A percentile compares a stretch with the other conserved stretches of the same genome.
phyloP scores from a whole-genome alignment of 2,888 invertebrate species.

The Rosalia funebris region DNA sequence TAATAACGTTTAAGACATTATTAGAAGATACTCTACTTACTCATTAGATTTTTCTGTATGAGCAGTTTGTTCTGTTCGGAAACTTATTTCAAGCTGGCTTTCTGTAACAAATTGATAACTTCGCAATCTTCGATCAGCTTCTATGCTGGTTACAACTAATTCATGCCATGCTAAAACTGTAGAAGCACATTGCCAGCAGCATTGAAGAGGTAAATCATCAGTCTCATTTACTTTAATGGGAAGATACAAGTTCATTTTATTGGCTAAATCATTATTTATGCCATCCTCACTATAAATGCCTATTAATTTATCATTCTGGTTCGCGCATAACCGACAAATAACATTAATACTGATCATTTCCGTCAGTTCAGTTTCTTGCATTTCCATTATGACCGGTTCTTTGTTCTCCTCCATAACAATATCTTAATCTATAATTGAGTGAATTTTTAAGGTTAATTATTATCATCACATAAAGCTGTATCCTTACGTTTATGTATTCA shows the following conservation, averaged over 20 bases:
- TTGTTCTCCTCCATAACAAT: constrained; percentile 33
- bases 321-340: constrained; percentile 54
- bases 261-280: constrained; percentile 68
- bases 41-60: constrained; percentile 25
- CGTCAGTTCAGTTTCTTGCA: constrained; percentile 33
- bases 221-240: constrained; percentile 69
- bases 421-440: constrained; percentile 1
- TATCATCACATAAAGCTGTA: too few species aligned
- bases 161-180: constrained; percentile 74
- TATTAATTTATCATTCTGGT: constrained; percentile 59
- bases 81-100: constrained; percentile 37
- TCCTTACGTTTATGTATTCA: too few species aligned
- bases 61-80: constrained; percentile 12
- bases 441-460: constrained; percentile 13
- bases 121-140: constrained; percentile 66
- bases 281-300: constrained; percentile 74
- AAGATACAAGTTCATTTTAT: constrained; percentile 73
- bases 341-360: constrained; percentile 44
- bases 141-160: constrained; percentile 67
- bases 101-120: constrained; percentile 53
- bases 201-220: constrained; percentile 69
- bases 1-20: too few species aligned
- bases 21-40: constrained; percentile 32
- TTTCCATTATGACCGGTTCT: constrained; percentile 30
- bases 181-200: constrained; percentile 74